Base-by-base conservation (phyloP, 2,888 invertebrate genomes). In the Hydropsyche betteni region DNA sequence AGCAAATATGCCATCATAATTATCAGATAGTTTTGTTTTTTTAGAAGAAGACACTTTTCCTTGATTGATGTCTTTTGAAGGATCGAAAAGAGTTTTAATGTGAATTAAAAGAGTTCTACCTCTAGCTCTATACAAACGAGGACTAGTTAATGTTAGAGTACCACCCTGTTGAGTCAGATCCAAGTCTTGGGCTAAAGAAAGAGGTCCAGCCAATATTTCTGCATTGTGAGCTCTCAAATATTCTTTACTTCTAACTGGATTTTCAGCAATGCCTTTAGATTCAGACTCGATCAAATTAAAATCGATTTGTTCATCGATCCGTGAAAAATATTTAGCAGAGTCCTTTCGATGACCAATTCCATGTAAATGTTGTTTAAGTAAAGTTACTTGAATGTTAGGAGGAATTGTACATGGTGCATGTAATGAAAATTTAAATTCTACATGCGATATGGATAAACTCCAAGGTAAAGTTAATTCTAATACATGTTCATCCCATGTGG, bases 401-500 rank as follows among this genome's bases (percentile, higher is more conserved):
- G 92, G 88, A 79, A 91, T 90, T 0, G 92, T 89, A 81, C 93
- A 94, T 5, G 92, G 90, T 5, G 92, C 89, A 82, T 95, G 95
- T 50, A 97, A 86, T 0, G 92, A 92, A 82, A 96, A 97, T 80
- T 93, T 92, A 68, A 97, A 91, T 83, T 97, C 96, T 34, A 97
- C 92, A 82, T 97, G 97, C n/a, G 96, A 96, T 74, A 97, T 87
- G 51, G 91, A 90, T 2, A 91, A 90, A 69, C 92, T 91, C 80
- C 92, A 91, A 0, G 96, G 94, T 74, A 97, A 83, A 0, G 95
- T 94, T 6, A 97, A 86, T 83, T 97, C 97, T 81, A 97, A 92
- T 36, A 97, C 90, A 81, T 97, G 97, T 82, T 97, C 97, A 82
- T 96, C 95, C 94, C 95, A 96, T 0, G 96, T 95, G 33, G 94